These are phyloP conservation scores for Arge pagana DNA, from an alignment of 2,888 invertebrate genomes.

Conservation along the genomic window DNA sequence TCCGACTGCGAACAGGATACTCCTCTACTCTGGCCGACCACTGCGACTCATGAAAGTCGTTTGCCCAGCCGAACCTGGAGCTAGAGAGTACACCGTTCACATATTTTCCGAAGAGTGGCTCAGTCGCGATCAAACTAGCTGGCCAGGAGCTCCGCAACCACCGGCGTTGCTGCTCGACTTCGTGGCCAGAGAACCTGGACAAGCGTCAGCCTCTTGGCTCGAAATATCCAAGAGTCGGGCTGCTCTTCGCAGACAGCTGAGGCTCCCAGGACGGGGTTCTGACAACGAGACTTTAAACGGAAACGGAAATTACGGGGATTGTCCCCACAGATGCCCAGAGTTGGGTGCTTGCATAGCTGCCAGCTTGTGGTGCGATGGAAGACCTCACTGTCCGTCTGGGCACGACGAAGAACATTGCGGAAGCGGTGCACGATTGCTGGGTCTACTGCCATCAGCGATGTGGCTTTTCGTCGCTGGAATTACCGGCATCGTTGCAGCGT, in stretches of 20 bases:
- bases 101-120: conserved; percentile 83
- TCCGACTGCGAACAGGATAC: conserved; percentile 76
- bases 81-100: conserved; percentile 71
- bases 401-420: conserved; percentile 71
- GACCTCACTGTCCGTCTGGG: conserved; percentile 58
- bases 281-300: conserved; percentile 46
- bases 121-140: conserved; percentile 53
- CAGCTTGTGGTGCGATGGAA: conserved; percentile 61
- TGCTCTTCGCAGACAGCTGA: conserved; percentile 65
- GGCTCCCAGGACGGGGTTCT: conserved; percentile 52
- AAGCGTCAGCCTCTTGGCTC: conserved; percentile 79
- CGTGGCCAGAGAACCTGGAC: conserved; percentile 73
- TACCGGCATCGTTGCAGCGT: conserved; percentile 58
- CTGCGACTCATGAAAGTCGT: conserved; percentile 64
- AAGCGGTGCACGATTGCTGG: conserved; percentile 55
- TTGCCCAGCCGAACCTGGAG: conserved; percentile 74
- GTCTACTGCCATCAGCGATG: conserved; percentile 62
- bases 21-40: conserved; percentile 79
- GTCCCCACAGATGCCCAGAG: conserved; percentile 56
- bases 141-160: conserved; percentile 58
- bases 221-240: conserved; percentile 70
- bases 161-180: conserved; percentile 71
- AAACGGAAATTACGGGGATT: conserved; percentile 42
- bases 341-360: conserved; percentile 55
- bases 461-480: conserved; percentile 53